A percentile compares a stretch with the other conserved stretches of the same genome.
Conservation (phyloP, 1,140 invertebrate species). For the Ostrea denselamellosa region DNA sequence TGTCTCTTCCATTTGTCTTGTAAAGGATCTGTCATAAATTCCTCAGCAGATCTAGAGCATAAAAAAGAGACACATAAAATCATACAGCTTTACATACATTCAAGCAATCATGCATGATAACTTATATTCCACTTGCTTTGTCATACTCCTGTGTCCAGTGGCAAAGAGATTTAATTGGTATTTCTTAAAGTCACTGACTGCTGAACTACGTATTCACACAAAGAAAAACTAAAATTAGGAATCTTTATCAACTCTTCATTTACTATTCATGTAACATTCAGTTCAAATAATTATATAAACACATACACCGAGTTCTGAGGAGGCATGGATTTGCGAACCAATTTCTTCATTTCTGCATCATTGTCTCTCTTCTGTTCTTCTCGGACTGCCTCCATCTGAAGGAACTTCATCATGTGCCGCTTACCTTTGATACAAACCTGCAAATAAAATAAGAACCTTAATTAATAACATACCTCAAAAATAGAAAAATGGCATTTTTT, state of each 20-base stretch:
- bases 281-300: not conserved
- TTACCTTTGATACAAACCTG: conserved; percentile 94
- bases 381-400: conserved; percentile 90
- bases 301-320: conserved; percentile 67
- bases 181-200: no score
- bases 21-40: conserved; percentile 69
- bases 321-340: conserved; percentile 78
- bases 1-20: conserved; percentile 74
- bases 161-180: no score
- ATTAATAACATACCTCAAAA: not conserved
- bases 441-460: conserved; percentile 64
- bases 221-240: no score
- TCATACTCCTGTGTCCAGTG: no score
- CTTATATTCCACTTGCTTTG: no score
- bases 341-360: conserved; percentile 78
- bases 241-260: no score
- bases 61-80: not conserved
- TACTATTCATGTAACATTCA: not conserved
- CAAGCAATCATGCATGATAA: not conserved
- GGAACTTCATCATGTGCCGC: conserved; percentile 96
- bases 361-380: conserved; percentile 79
- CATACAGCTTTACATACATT: not conserved
- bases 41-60: conserved; percentile 71
- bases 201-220: no score
- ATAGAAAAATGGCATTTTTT: not conserved